Evolutionary conservation across 2,888 invertebrate species (phyloP).

Genomic region (Tupiocoris notatus): DNA sequence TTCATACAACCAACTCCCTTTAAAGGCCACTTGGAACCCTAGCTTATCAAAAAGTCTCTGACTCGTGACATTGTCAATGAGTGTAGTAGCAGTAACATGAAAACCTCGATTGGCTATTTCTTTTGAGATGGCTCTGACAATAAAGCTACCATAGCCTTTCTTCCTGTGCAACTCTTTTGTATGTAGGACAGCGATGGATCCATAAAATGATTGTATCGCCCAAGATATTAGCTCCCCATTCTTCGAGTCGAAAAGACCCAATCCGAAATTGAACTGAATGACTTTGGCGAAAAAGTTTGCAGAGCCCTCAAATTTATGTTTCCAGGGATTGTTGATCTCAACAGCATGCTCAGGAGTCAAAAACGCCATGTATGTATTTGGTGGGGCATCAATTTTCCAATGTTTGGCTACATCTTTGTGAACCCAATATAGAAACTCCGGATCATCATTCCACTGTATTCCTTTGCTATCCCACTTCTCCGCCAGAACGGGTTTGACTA

Average conservation of each 20-base stretch:
- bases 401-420: not conserved
- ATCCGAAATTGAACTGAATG: constrained; percentile 29
- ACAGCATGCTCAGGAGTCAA: constrained; percentile 23
- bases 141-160: constrained; percentile 37
- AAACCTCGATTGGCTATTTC: constrained; percentile 22
- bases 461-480: not conserved
- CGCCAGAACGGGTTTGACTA: not conserved
- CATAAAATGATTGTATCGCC: constrained; percentile 41
- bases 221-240: constrained; percentile 34
- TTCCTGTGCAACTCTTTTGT: constrained; percentile 28
- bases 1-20: constrained; percentile 4
- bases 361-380: constrained; percentile 26
- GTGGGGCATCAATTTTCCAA: constrained; percentile 13
- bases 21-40: not conserved
- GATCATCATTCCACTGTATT: not conserved
- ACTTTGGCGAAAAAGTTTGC: constrained; percentile 2
- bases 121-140: constrained; percentile 21
- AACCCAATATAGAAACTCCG: not conserved
- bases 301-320: constrained; percentile 24
- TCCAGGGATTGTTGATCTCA: constrained; percentile 34
- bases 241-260: constrained; percentile 28
- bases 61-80: not conserved
- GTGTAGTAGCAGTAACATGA: constrained; percentile 34
- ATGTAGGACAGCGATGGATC: constrained; percentile 39
- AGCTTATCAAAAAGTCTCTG: not conserved